A percentile compares a stretch with the other conserved stretches of the same genome.
Conservation (phyloP, 1,140 invertebrate species). For the Platyscapa corneri region DNA sequence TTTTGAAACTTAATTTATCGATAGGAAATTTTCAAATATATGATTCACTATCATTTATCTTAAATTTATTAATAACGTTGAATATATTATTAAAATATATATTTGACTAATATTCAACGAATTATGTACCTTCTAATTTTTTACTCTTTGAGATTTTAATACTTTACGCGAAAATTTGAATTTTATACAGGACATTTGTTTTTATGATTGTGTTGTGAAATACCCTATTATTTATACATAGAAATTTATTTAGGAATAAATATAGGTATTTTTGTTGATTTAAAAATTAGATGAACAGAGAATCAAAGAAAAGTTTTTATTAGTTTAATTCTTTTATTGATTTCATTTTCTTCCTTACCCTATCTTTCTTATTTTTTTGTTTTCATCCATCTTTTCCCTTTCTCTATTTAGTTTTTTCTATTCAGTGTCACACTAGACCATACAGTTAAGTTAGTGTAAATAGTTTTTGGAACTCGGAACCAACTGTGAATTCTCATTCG, state of each 20-base stretch:
- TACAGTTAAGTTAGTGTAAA: neutral
- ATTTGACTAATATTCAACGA: too few relatives aligned
- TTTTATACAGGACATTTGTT: too few relatives aligned
- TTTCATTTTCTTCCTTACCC: neutral
- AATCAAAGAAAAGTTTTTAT: neutral
- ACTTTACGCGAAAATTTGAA: too few relatives aligned
- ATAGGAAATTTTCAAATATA: too few relatives aligned
- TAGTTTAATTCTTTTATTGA: neutral
- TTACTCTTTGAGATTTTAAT: too few relatives aligned
- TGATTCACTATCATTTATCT: too few relatives aligned
- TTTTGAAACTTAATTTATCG: too few relatives aligned
- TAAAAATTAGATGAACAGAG: neutral
- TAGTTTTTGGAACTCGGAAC: conserved; percentile 1
- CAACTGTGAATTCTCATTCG: conserved; percentile 4
- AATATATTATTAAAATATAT: too few relatives aligned
- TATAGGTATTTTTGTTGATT: neutral
- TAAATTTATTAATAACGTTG: too few relatives aligned
- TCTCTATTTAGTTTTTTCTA: neutral
- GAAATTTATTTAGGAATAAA: neutral
- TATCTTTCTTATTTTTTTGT: neutral
- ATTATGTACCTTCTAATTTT: too few relatives aligned
- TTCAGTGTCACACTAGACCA: neutral
- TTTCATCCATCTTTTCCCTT: neutral
- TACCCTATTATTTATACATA: neutral
- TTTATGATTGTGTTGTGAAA: too few relatives aligned